Evolutionary conservation across 2,113 vertebrate genomes (phyloP).

Genomic region (Esox niger): DNA sequence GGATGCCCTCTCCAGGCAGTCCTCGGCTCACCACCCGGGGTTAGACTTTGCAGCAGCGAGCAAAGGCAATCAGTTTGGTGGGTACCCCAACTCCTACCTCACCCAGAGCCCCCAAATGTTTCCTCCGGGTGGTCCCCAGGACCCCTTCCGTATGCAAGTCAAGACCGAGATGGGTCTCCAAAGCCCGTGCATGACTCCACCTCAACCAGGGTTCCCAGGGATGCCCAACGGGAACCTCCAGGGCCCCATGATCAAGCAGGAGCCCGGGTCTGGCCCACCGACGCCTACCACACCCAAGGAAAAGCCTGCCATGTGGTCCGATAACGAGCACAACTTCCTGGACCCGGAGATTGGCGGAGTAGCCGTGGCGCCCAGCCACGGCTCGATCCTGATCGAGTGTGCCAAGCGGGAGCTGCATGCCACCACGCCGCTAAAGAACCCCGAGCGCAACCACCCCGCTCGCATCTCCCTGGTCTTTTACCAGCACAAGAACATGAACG

Average conservation of each 20-base stretch:
- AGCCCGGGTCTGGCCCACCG: constrained; percentile 47
- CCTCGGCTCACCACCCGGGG: constrained; percentile 64
- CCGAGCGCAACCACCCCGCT: constrained; percentile 87
- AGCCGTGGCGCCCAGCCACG: constrained; percentile 93
- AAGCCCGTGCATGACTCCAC: constrained; percentile 66
- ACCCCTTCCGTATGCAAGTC: constrained; percentile 79
- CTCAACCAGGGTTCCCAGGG: constrained; percentile 48
- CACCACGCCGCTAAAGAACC: constrained; percentile 90
- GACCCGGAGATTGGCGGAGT: constrained; percentile 95
- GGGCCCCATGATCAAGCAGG: constrained; percentile 61
- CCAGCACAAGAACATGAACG: constrained; percentile 97
- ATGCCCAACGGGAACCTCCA: constrained; percentile 64
- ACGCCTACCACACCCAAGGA: constrained; percentile 47
- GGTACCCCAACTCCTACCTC: constrained; percentile 73
- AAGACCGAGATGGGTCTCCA: constrained; percentile 71
- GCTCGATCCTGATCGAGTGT: constrained; percentile 96
- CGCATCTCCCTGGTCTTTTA: constrained; percentile 97
- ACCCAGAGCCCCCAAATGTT: constrained; percentile 70
- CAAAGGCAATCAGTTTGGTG: constrained; percentile 77
- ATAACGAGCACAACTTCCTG: constrained; percentile 95
- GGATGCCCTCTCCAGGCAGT: constrained; percentile 73
- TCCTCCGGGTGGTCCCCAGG: constrained; percentile 61
- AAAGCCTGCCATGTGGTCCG: constrained; percentile 91
- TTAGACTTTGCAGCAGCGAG: constrained; percentile 74
- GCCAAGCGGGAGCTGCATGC: constrained; percentile 96